These are phyloP conservation scores for Scomber japonicus DNA, from an alignment of 2,113 vertebrate genomes.

Conservation along the genomic window DNA sequence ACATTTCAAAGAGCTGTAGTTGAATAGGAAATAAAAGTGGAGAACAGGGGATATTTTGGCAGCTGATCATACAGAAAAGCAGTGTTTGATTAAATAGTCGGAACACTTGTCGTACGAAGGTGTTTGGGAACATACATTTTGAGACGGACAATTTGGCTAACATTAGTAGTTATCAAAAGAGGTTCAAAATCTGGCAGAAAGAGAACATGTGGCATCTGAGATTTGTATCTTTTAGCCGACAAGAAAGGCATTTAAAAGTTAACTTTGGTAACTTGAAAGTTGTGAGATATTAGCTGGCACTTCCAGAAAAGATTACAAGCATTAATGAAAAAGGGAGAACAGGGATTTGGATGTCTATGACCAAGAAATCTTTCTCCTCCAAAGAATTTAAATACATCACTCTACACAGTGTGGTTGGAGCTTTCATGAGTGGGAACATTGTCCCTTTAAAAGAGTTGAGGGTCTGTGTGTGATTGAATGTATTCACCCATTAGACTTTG, in stretches of 20 bases:
- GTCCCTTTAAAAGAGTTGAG: slow-evolving; percentile 78
- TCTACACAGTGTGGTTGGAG: slow-evolving; percentile 51
- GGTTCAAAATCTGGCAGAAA: slow-evolving; percentile 28
- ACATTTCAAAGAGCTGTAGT: slow-evolving; percentile 36
- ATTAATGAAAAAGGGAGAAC: slow-evolving; percentile 30
- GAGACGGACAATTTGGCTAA: slow-evolving; percentile 29
- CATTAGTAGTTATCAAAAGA: slow-evolving; percentile 23
- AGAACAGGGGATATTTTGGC: slow-evolving; percentile 35
- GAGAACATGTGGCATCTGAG: slow-evolving; percentile 3
- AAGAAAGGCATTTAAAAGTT: slow-evolving; percentile 4
- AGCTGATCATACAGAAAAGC: slow-evolving; percentile 31
- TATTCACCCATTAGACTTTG: slow-evolving; percentile 83
- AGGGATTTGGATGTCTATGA: slow-evolving; percentile 54
- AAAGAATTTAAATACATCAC: slow-evolving; percentile 60
- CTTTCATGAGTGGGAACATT: slow-evolving; percentile 73
- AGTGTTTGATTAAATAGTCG: slow-evolving; percentile 34
- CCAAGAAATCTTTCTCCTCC: slow-evolving; percentile 52
- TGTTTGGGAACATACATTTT: slow-evolving; percentile 7
- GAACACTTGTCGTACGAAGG: not conserved
- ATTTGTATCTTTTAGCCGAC: slow-evolving; percentile 13
- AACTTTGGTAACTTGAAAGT: slow-evolving; percentile 35
- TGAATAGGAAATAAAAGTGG: slow-evolving; percentile 46
- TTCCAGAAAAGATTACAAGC: slow-evolving; percentile 45
- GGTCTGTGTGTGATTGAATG: slow-evolving; percentile 80
- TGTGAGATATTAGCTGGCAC: slow-evolving; percentile 33